These are phyloP conservation scores for Novumbra hubbsi DNA, from an alignment of 2,797 vertebrate genomes.

Conservation along the genomic window DNA sequence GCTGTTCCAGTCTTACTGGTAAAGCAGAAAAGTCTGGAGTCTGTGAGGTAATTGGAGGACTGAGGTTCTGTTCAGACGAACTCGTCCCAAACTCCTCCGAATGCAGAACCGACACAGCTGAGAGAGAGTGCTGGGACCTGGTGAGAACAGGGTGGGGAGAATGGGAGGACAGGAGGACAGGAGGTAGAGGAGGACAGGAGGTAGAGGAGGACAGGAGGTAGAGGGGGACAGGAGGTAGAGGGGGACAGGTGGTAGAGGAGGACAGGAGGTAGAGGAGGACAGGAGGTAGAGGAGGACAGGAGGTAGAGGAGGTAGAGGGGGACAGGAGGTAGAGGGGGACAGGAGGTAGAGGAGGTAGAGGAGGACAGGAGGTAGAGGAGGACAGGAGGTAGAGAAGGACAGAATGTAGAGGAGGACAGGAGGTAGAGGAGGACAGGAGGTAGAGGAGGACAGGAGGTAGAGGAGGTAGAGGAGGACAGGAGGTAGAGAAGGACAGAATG, in stretches of 20 bases:
- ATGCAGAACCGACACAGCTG: conserved; percentile 84
- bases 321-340: not conserved
- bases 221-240: conserved; percentile 39
- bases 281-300: too few relatives aligned
- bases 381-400: not conserved
- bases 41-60: conserved; percentile 80
- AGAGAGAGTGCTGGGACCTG: conserved; percentile 80
- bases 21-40: conserved; percentile 82
- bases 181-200: too few relatives aligned
- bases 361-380: not conserved
- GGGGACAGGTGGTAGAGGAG: not conserved
- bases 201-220: not conserved
- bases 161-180: not conserved
- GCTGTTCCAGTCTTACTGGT: conserved; percentile 62
- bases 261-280: not conserved
- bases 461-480: not conserved
- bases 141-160: not conserved
- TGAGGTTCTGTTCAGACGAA: conserved; percentile 70
- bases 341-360: not conserved
- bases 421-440: too few relatives aligned
- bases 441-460: not conserved
- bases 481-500: too few relatives aligned
- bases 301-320: not conserved
- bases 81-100: conserved; percentile 78
- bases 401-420: too few relatives aligned